Evolutionary conservation across 2,797 vertebrate species (phyloP).

Genomic region (Holocentrus rufus): DNA sequence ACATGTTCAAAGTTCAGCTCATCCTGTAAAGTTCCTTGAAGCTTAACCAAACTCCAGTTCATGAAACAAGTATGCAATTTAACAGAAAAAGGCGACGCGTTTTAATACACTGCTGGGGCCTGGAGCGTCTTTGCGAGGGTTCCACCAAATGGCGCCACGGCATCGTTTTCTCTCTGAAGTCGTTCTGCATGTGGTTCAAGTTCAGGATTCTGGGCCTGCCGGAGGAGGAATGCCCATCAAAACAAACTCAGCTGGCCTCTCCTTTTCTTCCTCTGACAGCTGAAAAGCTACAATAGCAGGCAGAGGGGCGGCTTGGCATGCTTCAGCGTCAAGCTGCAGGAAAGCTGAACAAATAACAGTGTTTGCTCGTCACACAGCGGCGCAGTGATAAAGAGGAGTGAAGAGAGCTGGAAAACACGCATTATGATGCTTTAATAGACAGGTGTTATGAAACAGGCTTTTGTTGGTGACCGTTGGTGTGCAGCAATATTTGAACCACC

Average conservation of each 20-base stretch:
- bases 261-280: slow-evolving; percentile 11
- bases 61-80: slow-evolving; percentile 25
- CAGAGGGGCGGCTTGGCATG: slow-evolving; percentile 7
- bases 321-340: slow-evolving; percentile 44
- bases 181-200: slow-evolving; percentile 64
- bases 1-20: too few relatives aligned
- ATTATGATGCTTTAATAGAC: slow-evolving; percentile 31
- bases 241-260: slow-evolving; percentile 59
- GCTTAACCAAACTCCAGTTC: neutral
- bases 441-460: slow-evolving; percentile 24
- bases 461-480: slow-evolving; percentile 21
- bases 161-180: slow-evolving; percentile 37
- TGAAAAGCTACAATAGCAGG: slow-evolving; percentile 27
- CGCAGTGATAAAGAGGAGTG: slow-evolving; percentile 1
- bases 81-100: neutral
- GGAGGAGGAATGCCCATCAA: slow-evolving; percentile 55
- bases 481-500: neutral
- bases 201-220: slow-evolving; percentile 47
- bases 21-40: too few relatives aligned
- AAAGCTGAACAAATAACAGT: slow-evolving; percentile 76
- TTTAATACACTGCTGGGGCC: slow-evolving; percentile 7
- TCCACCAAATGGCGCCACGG: slow-evolving; percentile 13
- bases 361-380: slow-evolving; percentile 50
- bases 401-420: slow-evolving; percentile 30
- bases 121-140: slow-evolving; percentile 12